Base-by-base conservation (phyloP, 30 jellyfish, hydroid and myxozoan species). In the Turritopsis dohrnii region DNA sequence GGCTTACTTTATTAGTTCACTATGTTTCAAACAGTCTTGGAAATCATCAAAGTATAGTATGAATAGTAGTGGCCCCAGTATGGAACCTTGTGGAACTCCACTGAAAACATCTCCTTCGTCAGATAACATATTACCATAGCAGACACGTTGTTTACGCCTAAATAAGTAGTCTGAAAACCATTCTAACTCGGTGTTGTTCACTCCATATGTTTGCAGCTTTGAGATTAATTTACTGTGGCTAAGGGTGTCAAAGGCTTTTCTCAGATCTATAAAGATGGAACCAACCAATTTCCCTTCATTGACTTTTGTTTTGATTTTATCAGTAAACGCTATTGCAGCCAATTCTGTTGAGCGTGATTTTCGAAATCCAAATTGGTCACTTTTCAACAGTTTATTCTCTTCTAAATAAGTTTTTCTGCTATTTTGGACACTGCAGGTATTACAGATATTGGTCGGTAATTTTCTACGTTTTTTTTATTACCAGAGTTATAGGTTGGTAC, bases 401-500 rank as follows among this genome's bases (percentile, higher is more conserved):
- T 41, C 60, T 41, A 3, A 13, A 41, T 41, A 13, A 41, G 60
- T 41, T 41, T 41, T 41, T 41, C 60, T 41, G 60, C 60, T 41
- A 41, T 41, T 41, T 41, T 41, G 9, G 60, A 41, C 60, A 41
- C 60, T 41, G 60, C 60, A 13, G 60, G 60, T n/a, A n/a, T n/a
- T n/a, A n/a, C n/a, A n/a, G n/a, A n/a, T n/a, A n/a, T n/a, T n/a
- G n/a, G n/a, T n/a, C n/a, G n/a, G n/a, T 41, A 41, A 41, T 41
- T 41, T 41, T 41, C 60, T 5, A 41, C 13, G 13, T 41, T 41
- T 3, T 41, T 41, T 41, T 41, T 41, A 41, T 13, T 41, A 20
- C 90, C 88, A 30, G 89, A 65, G n/a, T 85, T 76, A 65, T 22
- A 74, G 13, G 52, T 52, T 18, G 88, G 93, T 74, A 76, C 53